These are phyloP conservation scores for Adineta ricciae DNA, from an alignment of 2,888 invertebrate genomes.

Conservation along the genomic window DNA sequence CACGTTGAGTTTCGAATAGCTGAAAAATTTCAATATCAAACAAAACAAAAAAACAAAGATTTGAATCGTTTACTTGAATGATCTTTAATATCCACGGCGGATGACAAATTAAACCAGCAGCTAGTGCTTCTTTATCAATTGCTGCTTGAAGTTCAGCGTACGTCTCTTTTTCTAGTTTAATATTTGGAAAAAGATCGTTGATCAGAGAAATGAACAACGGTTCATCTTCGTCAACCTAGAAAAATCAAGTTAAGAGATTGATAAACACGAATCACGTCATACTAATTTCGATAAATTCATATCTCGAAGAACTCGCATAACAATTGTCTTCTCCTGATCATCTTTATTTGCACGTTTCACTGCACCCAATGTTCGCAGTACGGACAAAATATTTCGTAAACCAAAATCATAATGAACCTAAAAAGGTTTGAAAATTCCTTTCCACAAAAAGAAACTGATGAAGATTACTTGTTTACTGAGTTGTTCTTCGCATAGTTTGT, in stretches of 20 bases:
- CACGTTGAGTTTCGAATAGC: conserved; percentile 51
- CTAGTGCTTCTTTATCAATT: conserved; percentile 40
- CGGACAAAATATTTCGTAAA: conserved; percentile 50
- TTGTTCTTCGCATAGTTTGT: conserved; percentile 52
- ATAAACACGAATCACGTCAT: conserved; percentile 41
- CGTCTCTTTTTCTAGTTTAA: conserved; percentile 61
- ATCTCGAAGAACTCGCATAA: conserved; percentile 86
- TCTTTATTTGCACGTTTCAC: conserved; percentile 46
- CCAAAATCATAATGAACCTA: conserved; percentile 51
- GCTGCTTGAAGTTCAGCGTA: conserved; percentile 55
- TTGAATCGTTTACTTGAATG: conserved; percentile 37
- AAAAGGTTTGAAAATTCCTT: conserved; percentile 36
- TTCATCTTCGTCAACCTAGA: conserved; percentile 74
- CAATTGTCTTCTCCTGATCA: conserved; percentile 71
- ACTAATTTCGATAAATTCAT: conserved; percentile 94
- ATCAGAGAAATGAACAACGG: conserved; percentile 74
- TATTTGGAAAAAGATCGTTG: conserved; percentile 78
- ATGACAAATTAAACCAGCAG: conserved; percentile 43
- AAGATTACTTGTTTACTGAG: conserved; percentile 49
- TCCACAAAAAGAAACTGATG: neutral
- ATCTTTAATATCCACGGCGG: conserved; percentile 49
- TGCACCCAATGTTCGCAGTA: conserved; percentile 48
- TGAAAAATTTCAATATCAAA: neutral
- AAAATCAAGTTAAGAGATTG: neutral
- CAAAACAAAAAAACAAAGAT: neutral